These are phyloP conservation scores for Pseudomyrmex concolor DNA, from an alignment of 1,140 invertebrate genomes.

Conservation along the genomic window DNA sequence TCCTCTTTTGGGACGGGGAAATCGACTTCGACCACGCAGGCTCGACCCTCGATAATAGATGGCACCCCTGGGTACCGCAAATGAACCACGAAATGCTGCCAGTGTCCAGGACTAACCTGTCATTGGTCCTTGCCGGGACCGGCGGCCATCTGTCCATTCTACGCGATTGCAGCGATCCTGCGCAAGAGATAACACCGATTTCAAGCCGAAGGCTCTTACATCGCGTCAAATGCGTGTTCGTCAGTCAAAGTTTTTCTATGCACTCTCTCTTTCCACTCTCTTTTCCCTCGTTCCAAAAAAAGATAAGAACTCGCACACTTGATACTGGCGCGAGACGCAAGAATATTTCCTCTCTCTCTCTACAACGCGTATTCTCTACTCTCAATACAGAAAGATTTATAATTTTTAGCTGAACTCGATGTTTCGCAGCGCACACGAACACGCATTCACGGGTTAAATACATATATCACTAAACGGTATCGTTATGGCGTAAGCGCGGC, in stretches of 20 bases:
- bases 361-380: background rate
- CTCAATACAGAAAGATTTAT: background rate
- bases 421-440: no score
- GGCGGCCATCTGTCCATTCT: slow-evolving; percentile 81
- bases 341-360: no score
- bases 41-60: slow-evolving; percentile 83
- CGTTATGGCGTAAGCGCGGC: slow-evolving; percentile 49
- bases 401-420: background rate
- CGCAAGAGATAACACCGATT: slow-evolving; percentile 63
- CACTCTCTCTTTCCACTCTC: no score
- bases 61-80: slow-evolving; percentile 85
- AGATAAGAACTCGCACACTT: no score
- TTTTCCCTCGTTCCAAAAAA: no score
- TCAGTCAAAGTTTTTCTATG: background rate
- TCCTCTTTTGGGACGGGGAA: slow-evolving; percentile 51
- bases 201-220: slow-evolving; percentile 30
- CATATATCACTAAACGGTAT: slow-evolving; percentile 51
- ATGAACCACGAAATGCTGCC: slow-evolving; percentile 86
- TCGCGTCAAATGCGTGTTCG: slow-evolving; percentile 15
- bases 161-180: slow-evolving; percentile 61
- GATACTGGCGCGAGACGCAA: no score
- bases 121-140: slow-evolving; percentile 78
- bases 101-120: slow-evolving; percentile 83
- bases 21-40: slow-evolving; percentile 61
- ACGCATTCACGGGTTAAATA: slow-evolving; percentile 7